Base-by-base conservation (phyloP, 35 echinoderm and acorn worm species). In the Eucidaris tribuloides region DNA sequence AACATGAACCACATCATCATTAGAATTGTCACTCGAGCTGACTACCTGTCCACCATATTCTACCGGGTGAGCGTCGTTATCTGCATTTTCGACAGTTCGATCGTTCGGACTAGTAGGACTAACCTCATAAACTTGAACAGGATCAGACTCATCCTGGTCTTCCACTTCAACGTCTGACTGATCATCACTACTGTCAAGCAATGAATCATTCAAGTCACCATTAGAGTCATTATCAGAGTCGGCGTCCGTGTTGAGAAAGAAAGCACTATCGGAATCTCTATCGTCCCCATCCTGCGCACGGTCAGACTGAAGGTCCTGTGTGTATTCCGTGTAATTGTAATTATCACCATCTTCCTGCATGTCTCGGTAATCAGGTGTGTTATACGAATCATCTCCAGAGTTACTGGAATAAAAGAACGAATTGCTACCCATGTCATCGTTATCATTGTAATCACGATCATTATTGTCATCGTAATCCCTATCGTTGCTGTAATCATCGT, bases 41-140 rank as follows among this genome's bases (percentile, higher is more conserved):
- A 22, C 37, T 23, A 74, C 36, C 29, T 74, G 24, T 44, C 44
- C 68, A 20, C 29, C 30, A 14, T 6, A 2, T 25, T n/a, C 48
- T n/a, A 52, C n/a, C 9, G 48, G 9, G n/a, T n/a, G 68, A 74
- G 35, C 22, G 37, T 7, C 37, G 6, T 40, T 74, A n/a, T 22
- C 24, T 33, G 17, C 37, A 22, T 22, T 2, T 42, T 22, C 37
- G 24, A 7, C 37, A 36, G 17, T 44, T 40, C 4, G 68, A 9
- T 11, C 38, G 38, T 44, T n/a, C 7, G 68, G 68, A 25, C 68
- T 74, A 24, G 68, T 74, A 42, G 68, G 68, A 44, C 68, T 74
- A 38, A 74, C 68, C 37, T 74, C 68, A 25, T 74, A 74, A n/a
- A 74, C 68, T 44, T 74, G 68, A 25, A 74, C 68, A 44, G 68